phyloP scores from a whole-genome alignment of 2,113 vertebrate species.

The Archilochus colubris region DNA sequence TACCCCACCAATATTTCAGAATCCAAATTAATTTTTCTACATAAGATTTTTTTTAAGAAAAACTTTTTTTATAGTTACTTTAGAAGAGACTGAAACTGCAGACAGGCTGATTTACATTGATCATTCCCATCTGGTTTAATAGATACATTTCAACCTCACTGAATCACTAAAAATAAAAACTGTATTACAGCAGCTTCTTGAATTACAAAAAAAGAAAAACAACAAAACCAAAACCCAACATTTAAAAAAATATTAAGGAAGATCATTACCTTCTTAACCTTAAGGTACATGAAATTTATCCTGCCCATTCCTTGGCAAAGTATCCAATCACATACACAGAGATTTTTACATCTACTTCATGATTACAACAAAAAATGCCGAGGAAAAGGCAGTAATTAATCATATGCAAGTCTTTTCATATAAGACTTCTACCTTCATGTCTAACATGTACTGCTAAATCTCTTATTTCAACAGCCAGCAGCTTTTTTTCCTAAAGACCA shows the following conservation, averaged over 20 bases:
- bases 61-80: background rate
- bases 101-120: conserved; percentile 47
- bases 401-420: conserved; percentile 65
- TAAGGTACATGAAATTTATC: conserved; percentile 77
- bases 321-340: conserved; percentile 64
- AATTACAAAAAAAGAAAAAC: conserved; percentile 61
- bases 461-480: conserved; percentile 26
- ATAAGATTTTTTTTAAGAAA: background rate
- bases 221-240: background rate
- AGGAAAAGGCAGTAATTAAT: conserved; percentile 67
- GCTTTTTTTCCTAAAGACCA: background rate
- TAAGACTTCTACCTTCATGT: conserved; percentile 33
- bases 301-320: conserved; percentile 15
- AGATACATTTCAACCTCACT: conserved; percentile 53
- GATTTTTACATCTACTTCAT: conserved; percentile 71
- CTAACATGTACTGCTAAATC: background rate
- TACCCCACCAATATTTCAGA: background rate
- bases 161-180: conserved; percentile 54
- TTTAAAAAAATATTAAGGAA: conserved; percentile 68
- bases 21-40: conserved; percentile 30
- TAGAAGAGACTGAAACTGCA: conserved; percentile 51
- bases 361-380: conserved; percentile 68
- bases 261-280: conserved; percentile 67
- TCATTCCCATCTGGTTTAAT: conserved; percentile 54
- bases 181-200: conserved; percentile 70